phyloP scores from a whole-genome alignment of 2,113 vertebrate species.

The Melanotaenia duboulayi region DNA sequence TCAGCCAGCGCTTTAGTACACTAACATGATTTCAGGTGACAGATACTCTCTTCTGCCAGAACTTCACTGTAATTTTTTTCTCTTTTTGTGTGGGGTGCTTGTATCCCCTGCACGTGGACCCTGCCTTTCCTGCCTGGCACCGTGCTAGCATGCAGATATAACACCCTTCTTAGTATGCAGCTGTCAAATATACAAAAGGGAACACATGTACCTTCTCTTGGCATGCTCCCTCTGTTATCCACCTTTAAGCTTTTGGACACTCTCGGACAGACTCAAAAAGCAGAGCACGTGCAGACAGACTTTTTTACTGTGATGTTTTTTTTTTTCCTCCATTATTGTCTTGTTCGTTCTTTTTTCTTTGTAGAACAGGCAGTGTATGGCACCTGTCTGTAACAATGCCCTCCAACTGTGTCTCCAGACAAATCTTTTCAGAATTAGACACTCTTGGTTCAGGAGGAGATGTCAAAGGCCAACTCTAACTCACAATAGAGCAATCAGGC shows the following conservation, averaged over 20 bases:
- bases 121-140: conserved; percentile 27
- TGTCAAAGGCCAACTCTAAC: conserved; percentile 74
- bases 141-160: conserved; percentile 28
- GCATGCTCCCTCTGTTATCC: conserved; percentile 59
- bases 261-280: conserved; percentile 41
- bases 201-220: conserved; percentile 56
- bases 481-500: conserved; percentile 81
- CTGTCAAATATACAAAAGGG: conserved; percentile 65
- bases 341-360: conserved; percentile 45
- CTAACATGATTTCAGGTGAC: conserved; percentile 55
- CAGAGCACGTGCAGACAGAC: conserved; percentile 47
- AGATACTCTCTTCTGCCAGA: conserved; percentile 18
- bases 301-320: conserved; percentile 44
- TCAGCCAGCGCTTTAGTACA: conserved; percentile 28
- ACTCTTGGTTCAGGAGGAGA: conserved; percentile 65
- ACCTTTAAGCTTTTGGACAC: conserved; percentile 59
- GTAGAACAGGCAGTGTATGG: conserved; percentile 51
- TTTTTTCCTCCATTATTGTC: conserved; percentile 29
- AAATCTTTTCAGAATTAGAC: conserved; percentile 76
- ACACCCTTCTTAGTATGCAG: conserved; percentile 34
- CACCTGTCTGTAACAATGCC: conserved; percentile 69
- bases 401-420: conserved; percentile 74
- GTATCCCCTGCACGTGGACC: not conserved
- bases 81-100: not conserved
- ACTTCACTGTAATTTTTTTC: conserved; percentile 11